Evolutionary conservation across 2,797 vertebrate species (phyloP), one percentile per base, ranked within the genome.

Genomic region (Pseudochirops cupreus): DNA sequence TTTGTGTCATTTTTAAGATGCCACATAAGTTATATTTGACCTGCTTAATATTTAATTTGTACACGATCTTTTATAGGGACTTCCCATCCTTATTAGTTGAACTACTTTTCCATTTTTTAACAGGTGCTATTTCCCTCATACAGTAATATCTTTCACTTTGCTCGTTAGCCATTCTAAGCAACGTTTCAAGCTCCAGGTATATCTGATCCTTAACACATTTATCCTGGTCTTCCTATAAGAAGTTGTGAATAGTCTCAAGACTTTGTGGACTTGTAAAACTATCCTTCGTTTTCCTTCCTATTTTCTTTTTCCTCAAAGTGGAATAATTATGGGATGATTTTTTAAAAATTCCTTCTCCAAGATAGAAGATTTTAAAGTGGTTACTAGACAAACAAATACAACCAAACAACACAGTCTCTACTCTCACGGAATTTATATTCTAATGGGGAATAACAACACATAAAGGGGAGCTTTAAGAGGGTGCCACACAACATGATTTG

Each of bases 101-200:
- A 67, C 33, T 67, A n/a, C 33, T 31, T n/a, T 67, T 5, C 62
- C 33, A 67, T 67, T 39, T 56, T 39, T n/a, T 67, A 62, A 67
- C 5, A 67, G 62, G 33, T 67, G 14, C 33, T 39, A 67, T 67
- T 67, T 67, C 62, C 94, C 93, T 56, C 55, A 53, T 12, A 89
- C 0, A 90, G 57, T 92, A 94, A 54, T 90, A 92, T 14, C 94
- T 95, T 92, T 94, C 74, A n/a, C 12, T 92, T 97, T 92, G 92
- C 92, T 52, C 93, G 31, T 54, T 74, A 95, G 29, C 5, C 3
- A 92, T 18, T 93, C 56, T 92, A 18, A 67, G 62, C 18, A 67
- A 67, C 58, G 55, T 74, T 93, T 91, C 92, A 53, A 91, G 1
- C 14, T n/a, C 3, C 16, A n/a, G 62, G 4, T 16, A n/a, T 67